Base-by-base conservation (phyloP, 2,888 invertebrate genomes). In the Acleris cristana region DNA sequence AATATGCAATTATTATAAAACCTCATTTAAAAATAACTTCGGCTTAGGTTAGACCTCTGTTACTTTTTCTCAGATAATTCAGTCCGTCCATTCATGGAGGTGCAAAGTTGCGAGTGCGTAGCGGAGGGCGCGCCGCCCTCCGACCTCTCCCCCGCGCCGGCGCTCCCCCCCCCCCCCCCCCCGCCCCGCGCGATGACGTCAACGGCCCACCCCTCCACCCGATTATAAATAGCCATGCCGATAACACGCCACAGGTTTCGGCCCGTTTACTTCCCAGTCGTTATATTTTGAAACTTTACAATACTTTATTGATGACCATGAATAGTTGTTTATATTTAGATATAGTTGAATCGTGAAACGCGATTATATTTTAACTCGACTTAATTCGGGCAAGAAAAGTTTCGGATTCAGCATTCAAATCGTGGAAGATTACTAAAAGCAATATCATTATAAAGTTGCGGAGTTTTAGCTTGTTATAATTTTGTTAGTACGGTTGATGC, bases 51-150 rank as follows among this genome's bases (percentile, higher is more conserved):
- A 85, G 81, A 82, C 84, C 76, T 81, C 80, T 80, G 78, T 81
- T 81, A 83, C 85, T 81, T 81, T 77, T 76, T 77, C 79, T 75
- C 79, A 77, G 81, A 87, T 89, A 90, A 89, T 88, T 87, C 88
- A 85, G 88, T 89, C 87, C 84, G 78, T 88, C 84, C 92, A 92
- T 91, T 92, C 89, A 91, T 90, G 83, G 85, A 88, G 89, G 89
- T 89, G 90, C 86, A 87, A 92, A 90, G 90, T 90, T 86, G 88
- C 86, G 88, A 91, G 90, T 90, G 90, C 90, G 91, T 92, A 90
- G 82, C 78, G 84, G 86, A 87, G 88, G 90, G 87, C 81, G 86
- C 86, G 85, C 80, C 85, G 79, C 77, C 74, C 74, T 73, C 76
- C 74, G 74, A 73, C 69, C 70, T 77, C 72, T 66, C 73, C 73